Conservation (phyloP, 1,140 invertebrate genomes). For the Atta cephalotes region DNA sequence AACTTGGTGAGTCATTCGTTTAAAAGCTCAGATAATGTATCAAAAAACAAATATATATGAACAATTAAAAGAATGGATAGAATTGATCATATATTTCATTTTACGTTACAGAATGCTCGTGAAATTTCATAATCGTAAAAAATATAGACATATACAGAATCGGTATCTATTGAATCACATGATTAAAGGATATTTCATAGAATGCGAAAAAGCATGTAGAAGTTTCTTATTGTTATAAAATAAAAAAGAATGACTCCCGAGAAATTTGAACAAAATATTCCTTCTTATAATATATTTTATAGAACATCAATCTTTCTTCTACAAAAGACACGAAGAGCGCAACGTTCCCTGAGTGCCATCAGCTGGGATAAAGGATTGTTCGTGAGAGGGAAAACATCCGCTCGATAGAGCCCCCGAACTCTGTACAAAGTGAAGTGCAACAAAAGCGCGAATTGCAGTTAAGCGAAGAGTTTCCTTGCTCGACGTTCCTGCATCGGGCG, state of each 20-base stretch:
- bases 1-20: background rate
- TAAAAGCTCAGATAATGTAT: background rate
- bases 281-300: too few species aligned
- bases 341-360: background rate
- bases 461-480: conserved; percentile 73
- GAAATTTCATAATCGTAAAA: background rate
- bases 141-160: background rate
- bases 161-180: background rate
- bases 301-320: background rate
- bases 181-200: background rate
- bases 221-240: background rate
- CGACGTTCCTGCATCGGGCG: conserved; percentile 62
- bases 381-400: conserved; percentile 40
- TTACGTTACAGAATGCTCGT: background rate
- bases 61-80: background rate
- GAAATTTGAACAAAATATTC: background rate
- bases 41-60: too few species aligned
- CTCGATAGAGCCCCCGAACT: conserved; percentile 31
- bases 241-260: background rate
- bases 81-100: background rate
- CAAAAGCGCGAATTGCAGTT: conserved; percentile 67
- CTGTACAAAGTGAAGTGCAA: conserved; percentile 63
- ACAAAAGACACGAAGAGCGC: background rate
- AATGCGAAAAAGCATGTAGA: background rate
- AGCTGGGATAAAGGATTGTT: background rate